These are phyloP conservation scores for Sacculina carcini DNA, from an alignment of 2,888 invertebrate genomes.

Conservation along the genomic window DNA sequence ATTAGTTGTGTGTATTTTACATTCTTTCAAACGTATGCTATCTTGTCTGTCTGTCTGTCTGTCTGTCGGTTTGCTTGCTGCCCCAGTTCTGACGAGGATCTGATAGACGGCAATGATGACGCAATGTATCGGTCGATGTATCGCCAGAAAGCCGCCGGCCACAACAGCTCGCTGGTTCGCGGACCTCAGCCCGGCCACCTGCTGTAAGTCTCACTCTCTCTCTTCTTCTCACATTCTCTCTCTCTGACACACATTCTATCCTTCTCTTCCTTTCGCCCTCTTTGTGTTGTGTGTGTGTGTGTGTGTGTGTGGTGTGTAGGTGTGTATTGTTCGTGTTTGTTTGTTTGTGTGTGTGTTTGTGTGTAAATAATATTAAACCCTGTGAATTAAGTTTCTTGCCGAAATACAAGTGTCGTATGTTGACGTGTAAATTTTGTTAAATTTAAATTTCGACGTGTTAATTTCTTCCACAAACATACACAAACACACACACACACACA, in stretches of 20 bases:
- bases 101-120: too few relatives aligned
- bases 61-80: background rate
- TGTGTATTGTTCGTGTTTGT: background rate
- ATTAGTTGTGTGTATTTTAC: too few relatives aligned
- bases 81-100: background rate
- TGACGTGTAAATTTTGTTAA: too few relatives aligned
- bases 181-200: constrained; percentile 51
- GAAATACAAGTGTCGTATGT: too few relatives aligned
- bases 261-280: too few relatives aligned
- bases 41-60: background rate
- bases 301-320: constrained; percentile 1
- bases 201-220: constrained; percentile 43
- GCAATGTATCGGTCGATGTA: background rate
- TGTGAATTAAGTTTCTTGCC: background rate
- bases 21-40: background rate
- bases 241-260: too few relatives aligned
- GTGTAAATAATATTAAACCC: too few relatives aligned
- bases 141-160: constrained; percentile 28
- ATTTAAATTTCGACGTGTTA: too few relatives aligned
- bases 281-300: constrained; percentile 8
- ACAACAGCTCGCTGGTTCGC: constrained; percentile 39
- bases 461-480: too few relatives aligned
- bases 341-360: constrained; percentile 6
- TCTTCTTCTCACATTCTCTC: too few relatives aligned
- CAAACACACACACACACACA: too few relatives aligned